Base-by-base conservation (phyloP, 1,140 invertebrate genomes). In the Apis florea region DNA sequence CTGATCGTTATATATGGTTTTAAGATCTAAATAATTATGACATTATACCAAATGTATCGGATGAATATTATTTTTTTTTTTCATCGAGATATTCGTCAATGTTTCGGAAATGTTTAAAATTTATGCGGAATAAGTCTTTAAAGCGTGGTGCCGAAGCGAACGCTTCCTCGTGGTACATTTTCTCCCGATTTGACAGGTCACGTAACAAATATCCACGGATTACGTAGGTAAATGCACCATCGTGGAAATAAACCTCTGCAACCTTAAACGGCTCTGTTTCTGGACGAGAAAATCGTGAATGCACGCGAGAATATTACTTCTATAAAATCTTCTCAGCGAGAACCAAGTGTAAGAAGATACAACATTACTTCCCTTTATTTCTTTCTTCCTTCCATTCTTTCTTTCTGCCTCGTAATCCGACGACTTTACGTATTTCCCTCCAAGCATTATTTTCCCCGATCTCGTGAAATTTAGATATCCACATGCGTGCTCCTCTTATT, bases 261-360 rank as follows among this genome's bases (percentile, higher is more conserved):
- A 54, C 24, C 10, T 78, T 56, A 49, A 70, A 70, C 47, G 68
- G 53, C 59, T 79, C 51, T 49, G n/a, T 69, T 21, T 21, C 15
- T 51, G 31, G 31, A 49, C n/a, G 19, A 15, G n/a, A 15, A 21
- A n/a, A n/a, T 56, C 64, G 64, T 54, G 63, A 68, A 56, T 17
- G 73, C 53, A 21, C 21, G 21, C 19, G 49, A 12, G 73, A 63
- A 69, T 82, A 82, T 82, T 82, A 68, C 66, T 49, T 53, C 10
- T 66, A 17, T 77, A 77, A 82, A 82, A 26, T 82, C 56, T 24
- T 13, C 24, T 51, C 66, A 53, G 17, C 2, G 12, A 19, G 12
- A 56, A 10, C 40, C 47, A 49, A 73, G 47, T 26, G 31, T 24
- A 31, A 13, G 68, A 31, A 26, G 19, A 19, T 21, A 0, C 13